These are phyloP conservation scores for Eudasyphora cyanicolor DNA, from an alignment of 2,888 invertebrate species.

Conservation along the genomic window DNA sequence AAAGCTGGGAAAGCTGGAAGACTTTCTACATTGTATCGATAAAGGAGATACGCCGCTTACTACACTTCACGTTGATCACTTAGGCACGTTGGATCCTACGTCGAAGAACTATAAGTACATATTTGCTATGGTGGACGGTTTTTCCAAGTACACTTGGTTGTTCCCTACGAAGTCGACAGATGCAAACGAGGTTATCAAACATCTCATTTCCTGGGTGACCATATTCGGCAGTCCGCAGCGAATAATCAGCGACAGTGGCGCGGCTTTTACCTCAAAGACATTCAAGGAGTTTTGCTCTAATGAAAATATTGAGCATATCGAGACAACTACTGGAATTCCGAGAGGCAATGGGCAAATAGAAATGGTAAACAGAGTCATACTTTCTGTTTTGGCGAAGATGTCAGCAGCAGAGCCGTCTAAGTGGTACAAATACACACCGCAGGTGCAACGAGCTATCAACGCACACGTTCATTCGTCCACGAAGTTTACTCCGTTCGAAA, in stretches of 20 bases:
- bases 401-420: constrained; percentile 27
- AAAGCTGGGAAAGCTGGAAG: constrained; percentile 59
- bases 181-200: constrained; percentile 15
- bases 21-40: constrained; percentile 52
- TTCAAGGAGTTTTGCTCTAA: constrained; percentile 33
- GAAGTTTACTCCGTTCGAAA: constrained; percentile 42
- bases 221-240: constrained; percentile 36
- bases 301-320: constrained; percentile 19
- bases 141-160: constrained; percentile 52
- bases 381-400: constrained; percentile 29
- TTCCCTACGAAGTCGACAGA: constrained; percentile 42
- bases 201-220: not conserved
- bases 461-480: constrained; percentile 4
- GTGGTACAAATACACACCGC: constrained; percentile 29
- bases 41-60: constrained; percentile 51
- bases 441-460: constrained; percentile 40
- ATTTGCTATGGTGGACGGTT: constrained; percentile 49
- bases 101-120: constrained; percentile 56
- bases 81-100: constrained; percentile 54
- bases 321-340: constrained; percentile 32
- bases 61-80: constrained; percentile 52
- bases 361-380: constrained; percentile 14
- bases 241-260: constrained; percentile 44
- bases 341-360: constrained; percentile 12
- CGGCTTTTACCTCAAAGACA: constrained; percentile 25